A percentile compares a stretch with the other conserved stretches of the same genome.
Evolutionary conservation across 2,113 vertebrate species (phyloP).

Genomic region (Corynorhinus townsendii): DNA sequence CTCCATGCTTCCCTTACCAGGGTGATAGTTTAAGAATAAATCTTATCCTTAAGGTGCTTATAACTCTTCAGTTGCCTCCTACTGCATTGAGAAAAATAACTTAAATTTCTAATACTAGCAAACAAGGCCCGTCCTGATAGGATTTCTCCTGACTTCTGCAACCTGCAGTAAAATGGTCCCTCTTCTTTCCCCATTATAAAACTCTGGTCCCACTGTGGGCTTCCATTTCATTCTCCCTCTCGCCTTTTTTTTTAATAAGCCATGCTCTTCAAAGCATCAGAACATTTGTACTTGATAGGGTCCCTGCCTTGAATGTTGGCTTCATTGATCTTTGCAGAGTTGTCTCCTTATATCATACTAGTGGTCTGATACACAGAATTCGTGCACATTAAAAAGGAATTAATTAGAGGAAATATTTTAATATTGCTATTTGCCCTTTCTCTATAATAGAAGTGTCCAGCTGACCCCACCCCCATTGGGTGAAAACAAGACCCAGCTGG

Average conservation of each 20-base stretch:
- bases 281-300: neutral
- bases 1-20: neutral
- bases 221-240: neutral
- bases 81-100: neutral
- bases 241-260: neutral
- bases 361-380: too few relatives aligned
- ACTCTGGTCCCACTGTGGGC: neutral
- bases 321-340: neutral
- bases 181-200: neutral
- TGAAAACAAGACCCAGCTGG: too few relatives aligned
- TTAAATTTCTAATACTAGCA: neutral
- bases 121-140: neutral
- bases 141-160: neutral
- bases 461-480: too few relatives aligned
- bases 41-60: neutral
- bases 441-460: too few relatives aligned
- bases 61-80: neutral
- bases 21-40: neutral
- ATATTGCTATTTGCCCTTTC: too few relatives aligned
- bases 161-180: neutral
- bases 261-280: neutral
- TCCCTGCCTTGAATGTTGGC: neutral
- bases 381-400: too few relatives aligned
- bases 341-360: neutral
- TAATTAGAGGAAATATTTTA: too few relatives aligned